Conservation (phyloP, 2,888 invertebrate genomes). For the Amorpha juglandis region DNA sequence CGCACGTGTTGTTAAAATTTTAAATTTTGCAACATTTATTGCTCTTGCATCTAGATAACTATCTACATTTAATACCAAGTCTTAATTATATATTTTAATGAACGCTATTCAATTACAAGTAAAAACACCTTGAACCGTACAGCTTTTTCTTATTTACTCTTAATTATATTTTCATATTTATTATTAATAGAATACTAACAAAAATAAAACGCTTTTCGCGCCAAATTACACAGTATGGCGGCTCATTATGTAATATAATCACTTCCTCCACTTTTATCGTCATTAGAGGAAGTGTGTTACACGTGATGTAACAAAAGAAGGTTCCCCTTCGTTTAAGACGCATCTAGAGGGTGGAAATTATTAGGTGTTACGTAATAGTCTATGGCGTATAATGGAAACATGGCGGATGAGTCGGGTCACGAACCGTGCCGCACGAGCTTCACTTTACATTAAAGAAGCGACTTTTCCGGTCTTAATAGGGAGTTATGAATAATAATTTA, state of each 20-base stretch:
- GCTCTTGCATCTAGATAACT: no score
- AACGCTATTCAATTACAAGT: no score
- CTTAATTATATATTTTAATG: no score
- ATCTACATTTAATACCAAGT: no score
- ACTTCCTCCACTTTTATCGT: constrained; percentile 26
- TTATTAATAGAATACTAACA: background rate
- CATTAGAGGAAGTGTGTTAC: constrained; percentile 35
- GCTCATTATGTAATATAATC: constrained; percentile 40
- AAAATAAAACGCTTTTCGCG: background rate
- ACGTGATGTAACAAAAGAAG: constrained; percentile 50
- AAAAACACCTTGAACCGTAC: background rate
- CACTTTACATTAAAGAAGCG: background rate
- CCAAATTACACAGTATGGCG: constrained; percentile 36
- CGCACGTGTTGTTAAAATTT: constrained; percentile 11
- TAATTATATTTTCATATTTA: background rate
- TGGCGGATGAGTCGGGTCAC: background rate
- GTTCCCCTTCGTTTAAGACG: constrained; percentile 33
- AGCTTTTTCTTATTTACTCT: background rate
- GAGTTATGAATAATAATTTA: no score
- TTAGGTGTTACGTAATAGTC: constrained; percentile 11
- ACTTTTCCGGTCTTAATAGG: background rate
- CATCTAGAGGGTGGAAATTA: constrained; percentile 19
- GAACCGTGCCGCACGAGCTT: background rate
- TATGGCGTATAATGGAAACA: constrained; percentile 1
- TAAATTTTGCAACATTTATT: background rate